Base-by-base conservation (phyloP, 92 coral and sea anemone genomes). In the Anthopleura xanthogrammica region DNA sequence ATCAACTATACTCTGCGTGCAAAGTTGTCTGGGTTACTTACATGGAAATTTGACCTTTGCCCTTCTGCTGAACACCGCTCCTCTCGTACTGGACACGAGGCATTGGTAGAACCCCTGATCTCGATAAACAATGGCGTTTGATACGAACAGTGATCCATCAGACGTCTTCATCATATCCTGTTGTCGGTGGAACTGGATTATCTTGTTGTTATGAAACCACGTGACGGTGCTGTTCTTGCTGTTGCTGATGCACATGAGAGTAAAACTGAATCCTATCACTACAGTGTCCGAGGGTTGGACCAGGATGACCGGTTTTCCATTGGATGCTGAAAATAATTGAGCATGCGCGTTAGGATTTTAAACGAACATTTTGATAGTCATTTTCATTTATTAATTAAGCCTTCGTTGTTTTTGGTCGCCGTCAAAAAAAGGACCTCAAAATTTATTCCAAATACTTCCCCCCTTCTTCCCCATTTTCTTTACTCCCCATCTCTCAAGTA, bases 101-200 rank as follows among this genome's bases (percentile, higher is more conserved):
- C 98, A 94, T 41, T 84, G 86, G 79, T 94, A 94, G 36, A 85
- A 60, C 1, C 98, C 98, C 41, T 89, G 87, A 46, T 94, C 98
- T 42, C 98, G 86, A 22, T 77, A 81, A 52, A 83, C 72, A 19
- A 80, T 71, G 2, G 95, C 95, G 24, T 92, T 91, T 19, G 85
- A 87, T 0, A 91, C 95, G 60, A 84, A 87, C 46, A 94, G 83
- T 4, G 98, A 94, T 10, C 98, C 98, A 58, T 94, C 95, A 4
- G 77, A 76, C 13, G 92, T 86, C 68, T 89, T 82, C 55, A 87
- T 88, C 29, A 94, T 77, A 85, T 91, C 90, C 0, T 62, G 41
- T 56, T 76, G 78, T 22, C 82, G 76, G 20, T 75, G 75, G 24
- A 86, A 80, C 76, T 85, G 46, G 75, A 94, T 82, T 24, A 70